These are phyloP conservation scores for Plusia festucae DNA, from an alignment of 2,888 invertebrate genomes.

Conservation along the genomic window DNA sequence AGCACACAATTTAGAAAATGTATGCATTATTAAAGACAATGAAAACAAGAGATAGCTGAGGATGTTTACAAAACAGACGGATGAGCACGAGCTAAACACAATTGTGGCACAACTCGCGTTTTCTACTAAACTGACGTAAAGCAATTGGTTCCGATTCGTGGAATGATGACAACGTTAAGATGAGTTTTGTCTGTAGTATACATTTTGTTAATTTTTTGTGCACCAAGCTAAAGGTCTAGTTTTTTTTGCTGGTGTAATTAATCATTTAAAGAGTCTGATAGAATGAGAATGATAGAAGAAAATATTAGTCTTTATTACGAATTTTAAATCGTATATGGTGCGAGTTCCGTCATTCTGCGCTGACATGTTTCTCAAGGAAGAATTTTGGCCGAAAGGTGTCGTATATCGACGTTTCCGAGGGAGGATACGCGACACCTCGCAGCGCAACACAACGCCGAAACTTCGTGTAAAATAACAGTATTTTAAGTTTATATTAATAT, in stretches of 20 bases:
- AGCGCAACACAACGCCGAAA: no score
- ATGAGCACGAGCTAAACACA: constrained; percentile 70
- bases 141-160: constrained; percentile 37
- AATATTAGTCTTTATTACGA: background rate
- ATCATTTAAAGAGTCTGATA: background rate
- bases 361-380: no score
- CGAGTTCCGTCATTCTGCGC: no score
- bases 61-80: constrained; percentile 74
- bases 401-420: no score
- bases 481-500: no score
- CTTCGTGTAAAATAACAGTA: no score
- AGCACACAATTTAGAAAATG: constrained; percentile 62
- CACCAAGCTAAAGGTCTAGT: background rate
- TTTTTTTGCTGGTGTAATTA: background rate
- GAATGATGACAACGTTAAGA: constrained; percentile 25
- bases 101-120: constrained; percentile 51
- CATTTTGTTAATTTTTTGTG: no score
- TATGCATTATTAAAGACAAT: constrained; percentile 45
- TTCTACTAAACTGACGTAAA: constrained; percentile 49
- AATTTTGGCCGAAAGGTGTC: no score
- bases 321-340: no score
- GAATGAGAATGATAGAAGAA: background rate
- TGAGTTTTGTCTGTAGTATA: no score
- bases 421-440: no score
- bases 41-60: constrained; percentile 40